Evolutionary conservation across 2,797 vertebrate genomes (phyloP), one percentile per base, ranked within the genome.

Genomic region (Scolopax rusticola): DNA sequence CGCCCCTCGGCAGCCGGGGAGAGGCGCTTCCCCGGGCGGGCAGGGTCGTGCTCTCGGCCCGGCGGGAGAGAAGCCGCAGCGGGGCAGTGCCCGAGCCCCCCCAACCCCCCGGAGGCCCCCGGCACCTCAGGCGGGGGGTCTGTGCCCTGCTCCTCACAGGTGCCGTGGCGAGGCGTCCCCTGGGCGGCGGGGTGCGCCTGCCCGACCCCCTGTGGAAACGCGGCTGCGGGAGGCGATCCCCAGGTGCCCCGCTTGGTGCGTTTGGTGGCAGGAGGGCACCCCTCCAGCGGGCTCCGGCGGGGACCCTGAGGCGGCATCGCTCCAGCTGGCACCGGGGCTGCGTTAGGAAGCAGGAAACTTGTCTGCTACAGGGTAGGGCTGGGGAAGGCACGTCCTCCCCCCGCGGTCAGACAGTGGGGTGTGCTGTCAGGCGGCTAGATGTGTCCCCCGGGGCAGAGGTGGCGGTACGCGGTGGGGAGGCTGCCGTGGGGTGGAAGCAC

Each of bases 381-480:
- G 1, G 4, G 15, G 33, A 38, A 69, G 2, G 2, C 12, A 30
- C 2, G 2, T 32, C 24, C 14, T 74, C 33, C 17, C 17, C 17
- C 15, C 27, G 1, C 40, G 47, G 38, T 78, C 80, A 16, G 16
- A 33, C 33, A 33, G 23, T 48, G 59, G 30, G 15, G 1, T 12
- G 36, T 3, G 19, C 24, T 63, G 40, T 63, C 74, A 23, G 3
- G 36, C 8, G 36, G 19, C 20, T 30, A 11, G 10, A 14, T 3
- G 33, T 64, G 51, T 56, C 67, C 24, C 11, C 23, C 33, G 43
- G 12, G 8, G 10, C 30, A 33, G 71, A 2, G 10, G 3, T 30
- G 1, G 0, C 8, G 1, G 0, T 9, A 11, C 1, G 0, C 5
- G 2, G 3, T 3, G 27, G 33, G 20, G n/a, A 65, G 71, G 80